Evolutionary conservation across 2,113 vertebrate species (phyloP), one percentile per base, ranked within the genome.

Genomic region (Gambusia holbrooki): DNA sequence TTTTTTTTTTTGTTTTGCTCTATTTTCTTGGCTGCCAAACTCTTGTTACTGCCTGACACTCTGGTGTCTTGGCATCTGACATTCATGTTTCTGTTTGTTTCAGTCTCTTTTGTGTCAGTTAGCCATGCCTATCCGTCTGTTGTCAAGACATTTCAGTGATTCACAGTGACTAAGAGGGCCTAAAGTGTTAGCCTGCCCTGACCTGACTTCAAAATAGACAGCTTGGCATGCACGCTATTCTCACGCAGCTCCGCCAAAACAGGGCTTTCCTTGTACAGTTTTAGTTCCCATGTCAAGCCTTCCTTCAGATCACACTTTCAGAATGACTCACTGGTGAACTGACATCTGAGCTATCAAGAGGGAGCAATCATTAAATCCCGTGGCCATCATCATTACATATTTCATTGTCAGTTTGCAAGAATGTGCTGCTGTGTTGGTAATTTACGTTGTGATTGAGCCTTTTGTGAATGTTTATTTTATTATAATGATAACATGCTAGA

Each of bases 171-270:
- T 86, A 85, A 90, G 74, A 84, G 66, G 76, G 89, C 80, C 88
- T 83, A 74, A 78, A 88, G 88, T 85, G 79, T 40, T 73, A 78
- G 88, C 88, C 73, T 93, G 91, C 87, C 87, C 88, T 87, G 90
- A 92, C 90, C 89, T 89, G 90, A 92, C 90, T 90, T 87, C 81
- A 86, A 88, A 93, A 92, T 74, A 91, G 88, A 86, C 87, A 64
- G 78, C 86, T 84, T 91, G 88, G 89, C 92, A 90, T 79, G 80
- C 86, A 88, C 51, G 17, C 76, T 71, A 37, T 65, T 71, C 79
- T 69, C 86, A 80, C 82, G 83, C 75, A 87, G 30, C 85, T 68
- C 76, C 27, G 1, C 81, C 73, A 83, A 84, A 72, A 92, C 91
- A 93, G 85, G 86, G 84, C 82, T 88, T 80, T 84, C 84, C 85